Percentiles rank a stretch among this genome's conserved stretches.
These are phyloP conservation scores for Pseudorhombus dupliciocellatus DNA, from an alignment of 2,113 vertebrate genomes.

Conservation along the genomic window DNA sequence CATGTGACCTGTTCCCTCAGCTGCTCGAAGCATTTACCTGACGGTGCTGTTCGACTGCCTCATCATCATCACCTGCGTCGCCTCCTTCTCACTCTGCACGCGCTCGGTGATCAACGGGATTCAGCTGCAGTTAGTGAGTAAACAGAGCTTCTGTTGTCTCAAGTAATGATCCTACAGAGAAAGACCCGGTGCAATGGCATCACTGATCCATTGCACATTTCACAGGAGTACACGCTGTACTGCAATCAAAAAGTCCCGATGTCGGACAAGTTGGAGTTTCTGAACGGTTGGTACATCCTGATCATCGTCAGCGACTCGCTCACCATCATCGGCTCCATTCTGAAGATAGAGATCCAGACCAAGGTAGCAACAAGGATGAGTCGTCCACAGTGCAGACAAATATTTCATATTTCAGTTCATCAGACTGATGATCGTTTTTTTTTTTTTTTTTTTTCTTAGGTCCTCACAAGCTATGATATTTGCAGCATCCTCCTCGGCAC, in stretches of 20 bases:
- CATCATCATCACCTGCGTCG: conserved; percentile 87
- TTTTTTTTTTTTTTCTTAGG: conserved; percentile 69
- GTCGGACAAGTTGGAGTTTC: conserved; percentile 90
- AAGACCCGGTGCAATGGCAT: not conserved
- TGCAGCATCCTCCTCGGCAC: conserved; percentile 95
- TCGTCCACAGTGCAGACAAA: not conserved
- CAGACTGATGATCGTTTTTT: not conserved
- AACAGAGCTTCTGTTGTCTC: not conserved
- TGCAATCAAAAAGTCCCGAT: conserved; percentile 83
- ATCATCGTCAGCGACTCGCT: conserved; percentile 90
- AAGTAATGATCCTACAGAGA: not conserved
- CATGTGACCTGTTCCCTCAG: conserved; percentile 68
- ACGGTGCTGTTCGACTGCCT: conserved; percentile 90
- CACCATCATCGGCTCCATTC: conserved; percentile 89
- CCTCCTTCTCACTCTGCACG: conserved; percentile 86
- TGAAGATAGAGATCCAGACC: conserved; percentile 95
- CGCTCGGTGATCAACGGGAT: conserved; percentile 90
- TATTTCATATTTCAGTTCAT: not conserved
- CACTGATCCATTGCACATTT: too few relatives aligned
- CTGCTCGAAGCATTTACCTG: conserved; percentile 87
- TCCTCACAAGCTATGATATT: conserved; percentile 90
- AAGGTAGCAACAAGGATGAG: conserved; percentile 80
- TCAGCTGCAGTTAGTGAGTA: conserved; percentile 87
- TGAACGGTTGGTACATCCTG: conserved; percentile 95
- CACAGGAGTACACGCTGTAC: conserved; percentile 90